Conservation (phyloP, 2,113 vertebrate species). For the Ophthalmolycus amberensis region DNA sequence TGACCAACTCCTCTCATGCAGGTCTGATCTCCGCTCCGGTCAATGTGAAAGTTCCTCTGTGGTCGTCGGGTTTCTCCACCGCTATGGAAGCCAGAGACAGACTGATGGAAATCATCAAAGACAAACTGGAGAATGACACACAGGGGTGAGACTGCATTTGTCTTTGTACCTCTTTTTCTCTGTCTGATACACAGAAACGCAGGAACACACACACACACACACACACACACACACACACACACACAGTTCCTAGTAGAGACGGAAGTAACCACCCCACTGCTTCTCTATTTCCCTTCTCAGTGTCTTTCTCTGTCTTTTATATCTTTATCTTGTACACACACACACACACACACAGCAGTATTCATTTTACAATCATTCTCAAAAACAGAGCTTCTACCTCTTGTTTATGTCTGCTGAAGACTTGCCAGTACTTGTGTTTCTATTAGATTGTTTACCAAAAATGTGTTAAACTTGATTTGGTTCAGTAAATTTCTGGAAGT, state of each 20-base stretch:
- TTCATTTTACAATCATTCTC: neutral
- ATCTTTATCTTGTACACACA: neutral
- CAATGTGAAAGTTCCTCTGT: constrained; percentile 75
- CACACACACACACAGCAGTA: neutral
- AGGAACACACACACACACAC: neutral
- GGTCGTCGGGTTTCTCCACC: constrained; percentile 76
- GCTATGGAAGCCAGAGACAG: constrained; percentile 76
- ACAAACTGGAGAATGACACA: constrained; percentile 74
- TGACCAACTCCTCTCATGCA: constrained; percentile 26
- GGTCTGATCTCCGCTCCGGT: constrained; percentile 80
- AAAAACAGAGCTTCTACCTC: neutral
- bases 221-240: neutral
- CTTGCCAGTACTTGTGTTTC: neutral
- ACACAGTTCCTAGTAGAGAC: neutral
- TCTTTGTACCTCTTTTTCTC: neutral
- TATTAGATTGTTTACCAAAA: neutral
- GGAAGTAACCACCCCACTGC: neutral
- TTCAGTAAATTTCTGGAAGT: neutral
- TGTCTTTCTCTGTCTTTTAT: neutral
- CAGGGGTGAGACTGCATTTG: constrained; percentile 62
- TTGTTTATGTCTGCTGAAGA: neutral
- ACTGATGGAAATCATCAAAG: constrained; percentile 77
- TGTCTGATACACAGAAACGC: neutral
- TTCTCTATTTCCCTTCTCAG: neutral
- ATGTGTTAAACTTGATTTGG: no score